phyloP scores from a whole-genome alignment of 1,140 invertebrate genomes.

The Drosophila setifemur region DNA sequence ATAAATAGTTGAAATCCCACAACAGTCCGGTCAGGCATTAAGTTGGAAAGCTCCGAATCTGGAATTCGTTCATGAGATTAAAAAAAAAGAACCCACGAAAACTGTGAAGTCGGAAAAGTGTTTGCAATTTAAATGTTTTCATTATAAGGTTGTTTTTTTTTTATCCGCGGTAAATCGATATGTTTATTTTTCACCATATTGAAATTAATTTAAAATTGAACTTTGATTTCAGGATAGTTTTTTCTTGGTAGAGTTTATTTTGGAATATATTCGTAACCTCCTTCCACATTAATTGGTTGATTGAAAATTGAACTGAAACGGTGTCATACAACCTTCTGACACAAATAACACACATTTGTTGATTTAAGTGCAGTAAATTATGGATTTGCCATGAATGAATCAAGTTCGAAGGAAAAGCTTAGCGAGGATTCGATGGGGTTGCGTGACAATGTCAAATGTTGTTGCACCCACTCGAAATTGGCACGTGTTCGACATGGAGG shows the following conservation, averaged over 20 bases:
- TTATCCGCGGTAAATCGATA: too few species aligned
- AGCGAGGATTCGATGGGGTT: slow-evolving; percentile 4
- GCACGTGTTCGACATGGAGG: slow-evolving; percentile 4
- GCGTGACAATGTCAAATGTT: slow-evolving; percentile 59
- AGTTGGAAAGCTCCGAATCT: neutral
- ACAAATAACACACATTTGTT: slow-evolving; percentile 28
- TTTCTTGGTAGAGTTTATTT: too few species aligned
- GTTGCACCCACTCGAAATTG: slow-evolving; percentile 2
- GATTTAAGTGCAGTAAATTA: slow-evolving; percentile 51
- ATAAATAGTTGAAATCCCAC: slow-evolving; percentile 28
- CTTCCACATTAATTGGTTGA: too few species aligned
- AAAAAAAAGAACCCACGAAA: too few species aligned
- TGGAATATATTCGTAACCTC: too few species aligned
- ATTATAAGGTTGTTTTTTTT: too few species aligned
- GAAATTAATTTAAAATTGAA: too few species aligned
- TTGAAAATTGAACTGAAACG: too few species aligned
- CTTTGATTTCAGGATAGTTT: too few species aligned
- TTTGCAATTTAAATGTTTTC: too few species aligned
- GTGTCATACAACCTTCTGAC: neutral
- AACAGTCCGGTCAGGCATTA: neutral
- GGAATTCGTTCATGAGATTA: neutral
- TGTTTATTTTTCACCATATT: too few species aligned
- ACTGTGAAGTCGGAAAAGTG: too few species aligned
- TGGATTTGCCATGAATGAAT: slow-evolving; percentile 58
- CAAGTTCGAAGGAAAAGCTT: slow-evolving; percentile 33